Evolutionary conservation across 2,888 invertebrate genomes (phyloP).

Genomic region (Apotomis turbidana): DNA sequence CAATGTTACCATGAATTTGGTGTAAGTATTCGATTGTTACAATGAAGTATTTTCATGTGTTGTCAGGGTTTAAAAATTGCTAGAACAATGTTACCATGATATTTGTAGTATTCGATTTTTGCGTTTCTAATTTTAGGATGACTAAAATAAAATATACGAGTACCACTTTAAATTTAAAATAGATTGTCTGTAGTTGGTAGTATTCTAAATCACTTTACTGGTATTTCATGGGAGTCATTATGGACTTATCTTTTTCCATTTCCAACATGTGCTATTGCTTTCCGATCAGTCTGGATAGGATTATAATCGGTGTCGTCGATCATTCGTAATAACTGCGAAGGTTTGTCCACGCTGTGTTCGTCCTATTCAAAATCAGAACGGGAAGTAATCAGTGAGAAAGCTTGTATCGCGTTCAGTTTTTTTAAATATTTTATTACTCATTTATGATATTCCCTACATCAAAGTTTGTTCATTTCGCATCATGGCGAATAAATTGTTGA

Average conservation of each 20-base stretch:
- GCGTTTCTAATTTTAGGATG: not conserved
- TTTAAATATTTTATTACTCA: too few relatives aligned
- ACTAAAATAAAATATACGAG: not conserved
- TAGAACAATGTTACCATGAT: not conserved
- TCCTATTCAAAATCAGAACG: too few relatives aligned
- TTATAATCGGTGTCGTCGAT: too few relatives aligned
- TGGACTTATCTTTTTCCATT: slow-evolving; percentile 11
- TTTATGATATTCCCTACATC: too few relatives aligned
- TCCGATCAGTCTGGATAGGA: too few relatives aligned
- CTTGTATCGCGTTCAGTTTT: too few relatives aligned
- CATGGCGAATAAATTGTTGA: too few relatives aligned
- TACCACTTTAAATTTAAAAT: not conserved
- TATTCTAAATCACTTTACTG: slow-evolving; percentile 4
- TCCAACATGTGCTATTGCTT: not conserved
- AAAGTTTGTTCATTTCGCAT: too few relatives aligned
- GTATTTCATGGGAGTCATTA: not conserved
- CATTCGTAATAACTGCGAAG: not conserved
- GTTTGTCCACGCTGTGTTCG: too few relatives aligned
- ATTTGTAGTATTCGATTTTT: not conserved
- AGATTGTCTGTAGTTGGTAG: slow-evolving; percentile 1
- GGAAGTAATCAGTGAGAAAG: too few relatives aligned
- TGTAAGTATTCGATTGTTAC: too few relatives aligned
- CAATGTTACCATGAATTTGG: not conserved
- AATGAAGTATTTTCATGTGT: too few relatives aligned
- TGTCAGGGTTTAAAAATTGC: not conserved